Evolutionary conservation across 2,797 vertebrate genomes (phyloP).

Genomic region (Rhinoraja longicauda): DNA sequence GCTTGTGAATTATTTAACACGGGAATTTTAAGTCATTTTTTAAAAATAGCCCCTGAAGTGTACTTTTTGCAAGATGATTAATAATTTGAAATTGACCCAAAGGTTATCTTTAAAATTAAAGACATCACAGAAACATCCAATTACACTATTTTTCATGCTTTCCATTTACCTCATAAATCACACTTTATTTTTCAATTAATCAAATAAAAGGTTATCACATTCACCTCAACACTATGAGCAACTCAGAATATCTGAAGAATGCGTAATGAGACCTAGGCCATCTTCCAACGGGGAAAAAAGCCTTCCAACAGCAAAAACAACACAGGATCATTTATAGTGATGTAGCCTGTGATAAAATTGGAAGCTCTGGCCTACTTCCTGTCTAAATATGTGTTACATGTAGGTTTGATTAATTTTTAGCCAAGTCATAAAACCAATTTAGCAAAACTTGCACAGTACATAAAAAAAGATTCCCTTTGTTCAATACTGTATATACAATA

Average conservation of each 20-base stretch:
- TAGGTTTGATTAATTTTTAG: not conserved
- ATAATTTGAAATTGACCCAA: slow-evolving; percentile 5
- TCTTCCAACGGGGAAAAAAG: not conserved
- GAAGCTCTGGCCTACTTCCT: not conserved
- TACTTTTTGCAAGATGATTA: slow-evolving; percentile 4
- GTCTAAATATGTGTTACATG: not conserved
- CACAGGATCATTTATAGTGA: not conserved
- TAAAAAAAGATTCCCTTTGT: not conserved
- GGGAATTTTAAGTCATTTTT: not conserved
- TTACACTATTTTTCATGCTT: not conserved
- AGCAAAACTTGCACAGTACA: not conserved
- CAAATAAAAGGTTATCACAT: not conserved
- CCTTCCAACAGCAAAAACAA: not conserved
- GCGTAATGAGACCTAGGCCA: not conserved
- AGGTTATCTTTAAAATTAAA: not conserved
- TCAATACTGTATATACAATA: not conserved
- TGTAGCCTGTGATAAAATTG: not conserved
- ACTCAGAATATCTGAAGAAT: not conserved
- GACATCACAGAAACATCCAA: not conserved
- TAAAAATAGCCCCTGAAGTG: not conserved
- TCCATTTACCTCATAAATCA: not conserved
- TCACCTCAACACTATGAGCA: not conserved
- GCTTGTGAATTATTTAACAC: not conserved
- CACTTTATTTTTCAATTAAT: not conserved
- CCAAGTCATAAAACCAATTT: not conserved